phyloP scores from a whole-genome alignment of 2,888 invertebrate species.

The Rotaria macrura region DNA sequence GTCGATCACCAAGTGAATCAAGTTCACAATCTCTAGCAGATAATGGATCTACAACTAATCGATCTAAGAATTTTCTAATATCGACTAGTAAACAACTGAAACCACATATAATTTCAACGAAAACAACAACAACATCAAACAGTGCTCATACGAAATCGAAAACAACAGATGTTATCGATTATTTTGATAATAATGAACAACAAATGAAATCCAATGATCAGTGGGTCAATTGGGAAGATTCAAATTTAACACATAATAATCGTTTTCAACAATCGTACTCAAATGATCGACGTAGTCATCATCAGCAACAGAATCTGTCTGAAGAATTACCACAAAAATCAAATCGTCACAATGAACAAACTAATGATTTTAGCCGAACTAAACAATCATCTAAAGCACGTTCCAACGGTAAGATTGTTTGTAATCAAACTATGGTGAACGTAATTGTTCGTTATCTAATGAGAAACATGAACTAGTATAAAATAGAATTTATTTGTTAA shows the following conservation, averaged over 20 bases:
- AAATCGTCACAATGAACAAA: not conserved
- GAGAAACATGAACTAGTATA: no score
- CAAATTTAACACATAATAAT: not conserved
- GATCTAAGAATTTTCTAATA: not conserved
- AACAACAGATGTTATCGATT: not conserved
- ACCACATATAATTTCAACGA: not conserved
- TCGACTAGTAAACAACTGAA: not conserved
- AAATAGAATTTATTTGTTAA: no score
- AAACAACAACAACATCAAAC: no score
- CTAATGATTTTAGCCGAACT: not conserved
- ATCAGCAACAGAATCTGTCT: not conserved
- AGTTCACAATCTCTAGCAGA: not conserved
- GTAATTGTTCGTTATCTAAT: no score
- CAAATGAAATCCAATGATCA: not conserved
- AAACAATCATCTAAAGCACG: not conserved
- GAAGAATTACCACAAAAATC: not conserved
- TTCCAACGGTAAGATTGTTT: not conserved
- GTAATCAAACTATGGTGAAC: no score
- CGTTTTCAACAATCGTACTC: not conserved
- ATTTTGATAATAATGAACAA: slow-evolving; percentile 2
- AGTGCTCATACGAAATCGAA: not conserved
- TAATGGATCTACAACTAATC: not conserved
- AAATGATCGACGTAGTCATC: not conserved
- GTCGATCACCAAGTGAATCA: slow-evolving; percentile 3
- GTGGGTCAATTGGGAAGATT: not conserved